phyloP scores from a whole-genome alignment of 2,113 vertebrate species.

The Sitta europaea region DNA sequence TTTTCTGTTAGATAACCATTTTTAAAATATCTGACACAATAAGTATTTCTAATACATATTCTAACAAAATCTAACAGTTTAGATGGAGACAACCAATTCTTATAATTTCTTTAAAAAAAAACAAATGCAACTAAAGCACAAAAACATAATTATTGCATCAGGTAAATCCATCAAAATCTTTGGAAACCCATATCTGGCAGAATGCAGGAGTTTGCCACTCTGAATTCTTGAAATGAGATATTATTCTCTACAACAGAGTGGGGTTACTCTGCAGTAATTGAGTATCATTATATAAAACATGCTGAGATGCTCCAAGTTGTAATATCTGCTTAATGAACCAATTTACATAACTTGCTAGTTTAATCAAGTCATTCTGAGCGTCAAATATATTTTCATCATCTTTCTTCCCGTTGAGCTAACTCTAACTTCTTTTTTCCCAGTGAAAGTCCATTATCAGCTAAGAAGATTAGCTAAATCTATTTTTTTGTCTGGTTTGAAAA shows the following conservation, averaged over 20 bases:
- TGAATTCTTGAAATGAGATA: neutral
- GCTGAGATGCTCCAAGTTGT: neutral
- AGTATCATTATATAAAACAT: neutral
- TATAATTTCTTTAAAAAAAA: neutral
- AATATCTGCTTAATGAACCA: neutral
- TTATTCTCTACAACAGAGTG: neutral
- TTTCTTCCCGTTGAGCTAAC: neutral
- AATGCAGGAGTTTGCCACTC: neutral
- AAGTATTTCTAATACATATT: neutral
- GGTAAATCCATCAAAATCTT: neutral
- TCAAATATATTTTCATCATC: neutral
- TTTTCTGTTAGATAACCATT: neutral
- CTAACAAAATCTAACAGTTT: neutral
- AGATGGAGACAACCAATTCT: neutral
- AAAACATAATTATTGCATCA: neutral
- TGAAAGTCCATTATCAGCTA: neutral
- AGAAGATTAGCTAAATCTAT: neutral
- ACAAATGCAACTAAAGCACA: rapidly evolving
- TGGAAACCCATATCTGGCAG: neutral
- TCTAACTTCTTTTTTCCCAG: neutral
- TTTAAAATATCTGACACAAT: neutral
- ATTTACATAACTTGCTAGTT: neutral
- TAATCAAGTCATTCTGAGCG: neutral
- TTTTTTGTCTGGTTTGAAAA: neutral
- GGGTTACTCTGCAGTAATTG: neutral